Base-by-base conservation (phyloP, 2,797 vertebrate genomes). In the Delichon dasypus region DNA sequence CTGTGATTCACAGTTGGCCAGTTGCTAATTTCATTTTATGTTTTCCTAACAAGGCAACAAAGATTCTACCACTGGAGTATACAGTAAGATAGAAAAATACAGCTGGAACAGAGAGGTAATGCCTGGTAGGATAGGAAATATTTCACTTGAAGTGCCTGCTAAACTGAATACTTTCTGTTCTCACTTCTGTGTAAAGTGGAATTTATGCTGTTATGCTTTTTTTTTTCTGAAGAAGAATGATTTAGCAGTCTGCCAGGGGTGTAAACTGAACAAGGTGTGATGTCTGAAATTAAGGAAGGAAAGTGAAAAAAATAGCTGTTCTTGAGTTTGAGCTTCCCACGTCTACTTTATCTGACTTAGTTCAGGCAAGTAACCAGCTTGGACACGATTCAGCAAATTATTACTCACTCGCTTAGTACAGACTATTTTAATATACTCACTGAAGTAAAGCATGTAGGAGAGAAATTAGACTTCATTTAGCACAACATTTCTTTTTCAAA, bases 281-380 rank as follows among this genome's bases (percentile, higher is more conserved):
- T 85, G 57, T 57, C 60, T 82, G 65, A 92, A 91, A 79, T 89
- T 74, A 89, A 73, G 51, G 62, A 51, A 83, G 58, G 72, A 91
- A 88, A 96, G 74, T 74, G 29, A 85, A 42, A 94, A 85, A 85
- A 88, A 61, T 54, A 68, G 16, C 27, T 83, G 18, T 61, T 83
- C 61, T 77, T 80, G 48, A 74, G 26, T 44, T 83, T 71, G 27
- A 78, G 47, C 73, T 61, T 57, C 68, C 65, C 42, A 50, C 0
- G 2, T 42, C 23, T 88, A 34, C 80, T 94, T 94, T 65, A 62
- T 78, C 71, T 70, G 76, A 36, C 53, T 83, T 89, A 19, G n/a
- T 77, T 85, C 54, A 92, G 68, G 36, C 26, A 89, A 83, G 54
- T 6, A 85, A 89, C 10, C n/a, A 58, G 30, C 78, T 68, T 94